Percentiles rank a stretch among this genome's conserved stretches.
Conservation (phyloP, 2,797 vertebrate species). For the Hyperoplus immaculatus region DNA sequence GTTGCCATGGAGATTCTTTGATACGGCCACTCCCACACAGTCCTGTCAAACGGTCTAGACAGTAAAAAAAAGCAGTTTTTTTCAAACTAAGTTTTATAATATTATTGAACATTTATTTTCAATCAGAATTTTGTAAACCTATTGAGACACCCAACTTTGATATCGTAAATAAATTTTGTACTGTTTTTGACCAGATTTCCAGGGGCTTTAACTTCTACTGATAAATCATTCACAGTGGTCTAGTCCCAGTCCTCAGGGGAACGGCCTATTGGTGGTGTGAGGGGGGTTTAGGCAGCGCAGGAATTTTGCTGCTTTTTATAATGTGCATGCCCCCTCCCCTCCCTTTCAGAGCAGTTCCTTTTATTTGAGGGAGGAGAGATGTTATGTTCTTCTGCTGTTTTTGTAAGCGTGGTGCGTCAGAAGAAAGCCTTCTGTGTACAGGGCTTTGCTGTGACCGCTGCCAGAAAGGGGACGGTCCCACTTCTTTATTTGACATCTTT, state of each 20-base stretch:
- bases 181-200: slow-evolving; percentile 10
- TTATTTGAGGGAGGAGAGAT: slow-evolving; percentile 79
- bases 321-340: slow-evolving; percentile 53
- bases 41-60: no score
- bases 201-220: slow-evolving; percentile 88
- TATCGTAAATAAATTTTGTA: no score
- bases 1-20: no score
- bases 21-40: no score
- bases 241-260: slow-evolving; percentile 86
- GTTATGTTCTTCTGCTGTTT: slow-evolving; percentile 87
- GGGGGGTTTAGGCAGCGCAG: slow-evolving; percentile 75
- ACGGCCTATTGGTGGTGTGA: slow-evolving; percentile 58
- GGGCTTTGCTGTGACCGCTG: slow-evolving; percentile 70
- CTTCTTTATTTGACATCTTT: slow-evolving; percentile 84
- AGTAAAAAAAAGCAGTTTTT: no score
- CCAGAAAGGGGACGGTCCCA: slow-evolving; percentile 75
- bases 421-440: slow-evolving; percentile 85
- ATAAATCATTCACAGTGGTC: slow-evolving; percentile 91
- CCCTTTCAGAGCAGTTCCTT: slow-evolving; percentile 78
- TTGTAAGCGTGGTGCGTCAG: slow-evolving; percentile 82
- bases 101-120: no score
- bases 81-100: no score
- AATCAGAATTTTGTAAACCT: no score
- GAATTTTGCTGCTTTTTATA: slow-evolving; percentile 85
- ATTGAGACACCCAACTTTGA: no score